These are phyloP conservation scores for Nycteola revayana DNA, from an alignment of 2,888 invertebrate species.

Conservation along the genomic window DNA sequence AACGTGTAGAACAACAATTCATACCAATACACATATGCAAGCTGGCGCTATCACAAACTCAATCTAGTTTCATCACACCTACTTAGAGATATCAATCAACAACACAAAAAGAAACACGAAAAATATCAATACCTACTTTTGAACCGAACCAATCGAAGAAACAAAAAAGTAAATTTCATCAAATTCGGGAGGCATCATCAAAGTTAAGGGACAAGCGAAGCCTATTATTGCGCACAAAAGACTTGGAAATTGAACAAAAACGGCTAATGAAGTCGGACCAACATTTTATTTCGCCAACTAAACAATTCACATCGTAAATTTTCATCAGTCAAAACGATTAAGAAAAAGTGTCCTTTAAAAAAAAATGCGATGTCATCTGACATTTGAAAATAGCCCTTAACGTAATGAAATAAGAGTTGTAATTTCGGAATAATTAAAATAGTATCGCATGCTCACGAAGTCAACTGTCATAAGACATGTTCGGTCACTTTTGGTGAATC, in stretches of 20 bases:
- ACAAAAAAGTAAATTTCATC: constrained; percentile 29
- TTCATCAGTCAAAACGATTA: constrained; percentile 76
- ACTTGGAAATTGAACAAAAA: constrained; percentile 54
- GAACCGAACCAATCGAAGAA: constrained; percentile 8
- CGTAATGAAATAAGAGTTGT: constrained; percentile 7
- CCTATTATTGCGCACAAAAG: constrained; percentile 61
- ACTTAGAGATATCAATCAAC: not conserved
- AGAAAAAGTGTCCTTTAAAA: constrained; percentile 55
- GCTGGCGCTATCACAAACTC: not conserved
- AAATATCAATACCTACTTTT: no score
- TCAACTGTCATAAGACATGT: constrained; percentile 60
- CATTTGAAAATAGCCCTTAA: constrained; percentile 31
- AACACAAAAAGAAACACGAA: not conserved
- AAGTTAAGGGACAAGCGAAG: constrained; percentile 42
- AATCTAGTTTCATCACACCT: not conserved
- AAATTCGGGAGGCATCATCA: constrained; percentile 64
- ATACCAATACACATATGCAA: not conserved
- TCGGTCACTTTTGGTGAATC: constrained; percentile 69
- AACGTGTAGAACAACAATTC: not conserved
- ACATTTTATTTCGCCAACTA: constrained; percentile 69
- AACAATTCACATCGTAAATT: constrained; percentile 78
- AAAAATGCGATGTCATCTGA: constrained; percentile 18
- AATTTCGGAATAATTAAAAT: constrained; percentile 15
- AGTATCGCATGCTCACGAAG: constrained; percentile 25
- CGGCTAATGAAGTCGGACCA: constrained; percentile 71